These are phyloP conservation scores for Periophthalmus magnuspinnatus DNA, from an alignment of 2,797 vertebrate genomes.

Conservation along the genomic window DNA sequence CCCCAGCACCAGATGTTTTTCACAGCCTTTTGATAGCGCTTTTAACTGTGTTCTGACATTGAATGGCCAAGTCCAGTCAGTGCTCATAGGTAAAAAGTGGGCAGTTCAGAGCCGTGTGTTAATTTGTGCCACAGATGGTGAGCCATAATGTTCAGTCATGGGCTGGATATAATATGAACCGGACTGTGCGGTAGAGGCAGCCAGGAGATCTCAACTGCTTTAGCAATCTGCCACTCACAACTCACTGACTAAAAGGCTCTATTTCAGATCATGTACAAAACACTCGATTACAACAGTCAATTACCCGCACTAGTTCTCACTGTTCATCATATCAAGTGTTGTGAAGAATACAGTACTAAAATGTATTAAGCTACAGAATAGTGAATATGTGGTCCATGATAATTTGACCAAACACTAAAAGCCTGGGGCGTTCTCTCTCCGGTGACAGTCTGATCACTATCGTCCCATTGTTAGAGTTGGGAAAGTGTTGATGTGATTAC, in stretches of 20 bases:
- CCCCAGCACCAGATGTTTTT: slow-evolving; percentile 12
- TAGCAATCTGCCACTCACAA: background rate
- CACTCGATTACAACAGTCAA: background rate
- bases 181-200: slow-evolving; percentile 17
- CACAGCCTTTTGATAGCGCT: slow-evolving; percentile 30
- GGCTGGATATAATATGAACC: slow-evolving; percentile 38
- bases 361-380: too few species aligned
- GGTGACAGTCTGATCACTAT: slow-evolving; percentile 21
- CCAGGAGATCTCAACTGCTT: background rate
- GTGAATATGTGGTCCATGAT: background rate
- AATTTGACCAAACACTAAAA: background rate
- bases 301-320: background rate
- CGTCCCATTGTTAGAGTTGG: slow-evolving; percentile 17
- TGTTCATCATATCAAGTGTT: background rate
- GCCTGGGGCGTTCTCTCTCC: background rate
- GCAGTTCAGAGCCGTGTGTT: slow-evolving; percentile 15
- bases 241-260: slow-evolving; percentile 1
- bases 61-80: slow-evolving; percentile 40
- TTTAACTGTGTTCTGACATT: slow-evolving; percentile 38
- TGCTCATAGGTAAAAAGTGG: slow-evolving; percentile 28
- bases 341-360: too few species aligned
- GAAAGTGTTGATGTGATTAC: slow-evolving; percentile 51
- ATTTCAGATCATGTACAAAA: background rate
- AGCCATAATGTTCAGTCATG: slow-evolving; percentile 38
- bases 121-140: slow-evolving; percentile 48